Base-by-base conservation (phyloP, 2,113 vertebrate species). In the Ariopsis seemanni region DNA sequence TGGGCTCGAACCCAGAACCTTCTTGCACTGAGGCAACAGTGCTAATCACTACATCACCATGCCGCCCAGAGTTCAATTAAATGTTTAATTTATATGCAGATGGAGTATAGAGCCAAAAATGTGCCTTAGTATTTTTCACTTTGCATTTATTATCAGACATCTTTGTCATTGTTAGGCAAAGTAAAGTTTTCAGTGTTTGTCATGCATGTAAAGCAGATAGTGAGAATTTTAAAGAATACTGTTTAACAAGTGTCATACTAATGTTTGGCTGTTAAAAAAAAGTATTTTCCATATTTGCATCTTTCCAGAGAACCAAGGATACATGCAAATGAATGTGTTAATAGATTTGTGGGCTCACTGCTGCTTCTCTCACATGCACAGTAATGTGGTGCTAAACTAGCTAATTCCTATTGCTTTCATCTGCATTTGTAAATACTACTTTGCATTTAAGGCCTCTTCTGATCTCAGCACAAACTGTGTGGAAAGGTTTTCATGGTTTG, bases 401-500 rank as follows among this genome's bases (percentile, higher is more conserved):
- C 65, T 78, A 52, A 69, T 71, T 69, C 55, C 5, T 69, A 63
- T 79, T 72, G 2, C 72, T 53, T 22, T 4, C 67, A 20, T 83
- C 78, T 83, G 50, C 83, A 83, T 72, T 67, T 86, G 53, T 15
- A 71, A 75, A 55, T 30, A 69, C 63, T 57, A 78, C 69, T 82
- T 85, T 91, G 75, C 60, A 48, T 89, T 84, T 90, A 83, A 90
- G 60, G n/a, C 60, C 15, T 20, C 10, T 30, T 77, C 58, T 53
- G 88, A 91, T 79, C 88, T 84, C 82, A 88, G 85, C 82, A 72
- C 60, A 87, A 72, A 34, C 86, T 78, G 78, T 87, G 87, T 79
- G 85, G 77, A 85, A 77, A 83, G 2, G 86, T 87, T 92, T 84
- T 93, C 67, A 48, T 50, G 84, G 91, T 92, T 90, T 27, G 42